Base-by-base conservation (phyloP, 2,888 invertebrate species). In the Rutpela maculata region DNA sequence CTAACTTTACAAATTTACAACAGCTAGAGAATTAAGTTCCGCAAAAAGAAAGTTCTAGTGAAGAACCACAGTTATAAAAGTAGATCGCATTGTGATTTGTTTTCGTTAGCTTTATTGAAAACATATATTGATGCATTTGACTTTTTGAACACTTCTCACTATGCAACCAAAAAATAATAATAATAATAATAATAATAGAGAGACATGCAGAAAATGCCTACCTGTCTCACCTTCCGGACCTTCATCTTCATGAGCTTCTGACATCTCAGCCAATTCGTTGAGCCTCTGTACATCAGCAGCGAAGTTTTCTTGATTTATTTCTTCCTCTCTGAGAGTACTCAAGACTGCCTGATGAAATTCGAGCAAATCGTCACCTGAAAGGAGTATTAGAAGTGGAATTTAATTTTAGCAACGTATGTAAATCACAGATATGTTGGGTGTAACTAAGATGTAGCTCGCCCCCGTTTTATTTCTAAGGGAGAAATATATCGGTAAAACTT, bases 261-360 rank as follows among this genome's bases (percentile, higher is more conserved):
- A 93, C 87, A 94, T 89, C 88, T 95, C 94, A 31, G 94, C 94
- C 80, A 94, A 91, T 89, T 95, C 95, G 88, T 93, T 94, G 76
- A 95, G 91, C 74, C 94, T 91, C 84, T 94, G 94, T 82, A 95
- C 93, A 87, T 95, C 95, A 73, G 94, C 93, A 77, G 94, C 90
- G 77, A 90, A 94, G 62, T 94, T 92, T 85, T 92, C 92, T 60
- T 90, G 89, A 78, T 89, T 89, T 65, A 90, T 89, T 87, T 95
- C 95, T 75, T 93, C 93, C 85, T 95, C 94, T 65, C 94, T 90
- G 77, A 94, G 87, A 9, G 94, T 93, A 75, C 93, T 92, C 70
- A 93, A 87, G 22, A 93, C 93, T 15, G 93, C 93, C 90, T 98
- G 97, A 91, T 98, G 98, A 89, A 99, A 98, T 87, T 98, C 98